Evolutionary conservation across 1,140 invertebrate species (phyloP).

Genomic region (Pygmarrhopalites habei): DNA sequence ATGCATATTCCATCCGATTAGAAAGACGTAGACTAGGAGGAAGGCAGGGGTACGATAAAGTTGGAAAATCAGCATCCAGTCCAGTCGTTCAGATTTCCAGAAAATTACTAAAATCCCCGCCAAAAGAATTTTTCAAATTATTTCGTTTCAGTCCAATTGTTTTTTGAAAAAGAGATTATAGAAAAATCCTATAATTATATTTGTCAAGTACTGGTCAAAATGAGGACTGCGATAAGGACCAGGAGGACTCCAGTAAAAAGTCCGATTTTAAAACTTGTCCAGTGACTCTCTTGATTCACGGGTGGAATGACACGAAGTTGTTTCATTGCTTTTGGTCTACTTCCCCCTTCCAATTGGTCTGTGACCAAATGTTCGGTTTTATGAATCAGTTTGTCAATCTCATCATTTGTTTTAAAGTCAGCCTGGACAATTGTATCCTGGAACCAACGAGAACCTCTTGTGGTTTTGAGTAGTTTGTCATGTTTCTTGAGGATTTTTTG

Average conservation of each 20-base stretch:
- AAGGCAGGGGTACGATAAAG: slow-evolving; percentile 89
- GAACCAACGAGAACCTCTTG: slow-evolving; percentile 77
- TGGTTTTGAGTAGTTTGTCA: slow-evolving; percentile 72
- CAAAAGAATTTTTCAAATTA: no score
- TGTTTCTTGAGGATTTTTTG: slow-evolving; percentile 99
- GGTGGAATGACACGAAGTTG: slow-evolving; percentile 91
- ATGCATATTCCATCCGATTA: slow-evolving; percentile 95
- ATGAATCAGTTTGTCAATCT: slow-evolving; percentile 60
- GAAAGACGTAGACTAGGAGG: slow-evolving; percentile 85
- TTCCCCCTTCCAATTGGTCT: slow-evolving; percentile 84
- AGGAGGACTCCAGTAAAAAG: slow-evolving; percentile 92
- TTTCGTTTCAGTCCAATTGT: no score
- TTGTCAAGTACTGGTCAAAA: slow-evolving; percentile 70
- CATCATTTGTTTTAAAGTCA: slow-evolving; percentile 89
- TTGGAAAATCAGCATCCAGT: slow-evolving; percentile 68
- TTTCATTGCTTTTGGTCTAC: slow-evolving; percentile 70
- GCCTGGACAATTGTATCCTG: slow-evolving; percentile 85
- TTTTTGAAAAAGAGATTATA: no score
- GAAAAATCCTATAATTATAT: no score
- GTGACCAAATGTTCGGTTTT: slow-evolving; percentile 91
- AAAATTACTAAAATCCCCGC: no score
- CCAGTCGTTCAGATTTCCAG: no score
- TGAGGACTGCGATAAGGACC: slow-evolving; percentile 73
- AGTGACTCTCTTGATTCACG: slow-evolving; percentile 90
- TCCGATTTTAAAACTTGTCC: slow-evolving; percentile 81